Base-by-base conservation (phyloP, 2,797 vertebrate species). In the Coregonus ussuriensis region DNA sequence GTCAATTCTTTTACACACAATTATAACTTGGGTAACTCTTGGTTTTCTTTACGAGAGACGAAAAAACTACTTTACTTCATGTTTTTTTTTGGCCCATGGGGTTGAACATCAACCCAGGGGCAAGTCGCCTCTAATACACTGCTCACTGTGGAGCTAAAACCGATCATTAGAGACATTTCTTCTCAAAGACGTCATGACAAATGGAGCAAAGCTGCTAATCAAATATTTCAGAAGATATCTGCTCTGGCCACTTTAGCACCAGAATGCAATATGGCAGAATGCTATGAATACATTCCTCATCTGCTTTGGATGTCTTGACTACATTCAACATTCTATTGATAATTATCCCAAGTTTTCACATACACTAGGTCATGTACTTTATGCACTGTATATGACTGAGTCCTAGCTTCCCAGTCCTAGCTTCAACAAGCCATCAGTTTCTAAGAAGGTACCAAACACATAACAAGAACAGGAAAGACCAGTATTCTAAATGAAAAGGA, bases 1-100 rank as follows among this genome's bases (percentile, higher is more conserved):
- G 87, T 89, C 79, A 85, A 84, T 89, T 82, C 84, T 89, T 90
- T 88, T 85, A 88, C 85, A 85, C 84, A 86, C 89, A 91, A 91
- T 91, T 93, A 92, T 91, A 87, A 92, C 86, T 90, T 91, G 89
- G 87, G 89, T 87, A 88, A 91, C 86, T 87, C 89, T 82, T 90
- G 86, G 87, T 88, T 88, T 89, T 87, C 81, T 85, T 91, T 85
- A 91, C 85, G 88, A 87, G 82, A 74, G 83, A 86, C 72, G 77
- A 79, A 88, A 89, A 87, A 91, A 91, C 87, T 88, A 87, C 85
- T 85, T 54, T 54, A 76, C 84, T 86, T 84, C 2, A 62, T 88
- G 81, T 84, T 35, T 18, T 31, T 59, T 59, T 82, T 52, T 71
- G 79, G 77, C 53, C 33, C 84, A 84, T 79, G 80, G 79, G 80